A percentile compares a stretch with the other conserved stretches of the same genome.
These are phyloP conservation scores for Pipra filicauda DNA, from an alignment of 2,113 vertebrate species.

Conservation along the genomic window DNA sequence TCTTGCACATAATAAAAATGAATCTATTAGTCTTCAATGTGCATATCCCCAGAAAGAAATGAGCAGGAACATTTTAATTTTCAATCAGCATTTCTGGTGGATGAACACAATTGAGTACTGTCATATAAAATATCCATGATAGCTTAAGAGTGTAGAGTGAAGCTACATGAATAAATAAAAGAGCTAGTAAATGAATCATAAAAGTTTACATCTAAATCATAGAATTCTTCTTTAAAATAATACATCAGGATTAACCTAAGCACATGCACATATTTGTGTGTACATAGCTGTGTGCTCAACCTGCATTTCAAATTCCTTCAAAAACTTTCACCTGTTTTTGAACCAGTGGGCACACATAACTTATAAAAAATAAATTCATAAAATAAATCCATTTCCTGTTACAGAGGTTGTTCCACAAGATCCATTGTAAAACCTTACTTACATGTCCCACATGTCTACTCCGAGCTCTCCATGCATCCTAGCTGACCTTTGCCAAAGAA, in stretches of 20 bases:
- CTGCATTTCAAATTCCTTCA: not conserved
- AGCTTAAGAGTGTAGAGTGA: slow-evolving; percentile 18
- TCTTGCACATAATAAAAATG: not conserved
- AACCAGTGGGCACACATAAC: not conserved
- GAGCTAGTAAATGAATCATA: not conserved
- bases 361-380: not conserved
- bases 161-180: slow-evolving; percentile 9
- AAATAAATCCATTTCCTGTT: not conserved
- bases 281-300: not conserved
- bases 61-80: slow-evolving; percentile 41
- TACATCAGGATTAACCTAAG: not conserved
- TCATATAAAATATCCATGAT: slow-evolving; percentile 2
- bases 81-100: slow-evolving; percentile 46
- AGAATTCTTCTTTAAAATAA: not conserved
- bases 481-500: not conserved
- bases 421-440: not conserved
- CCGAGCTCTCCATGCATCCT: not conserved
- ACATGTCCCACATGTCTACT: not conserved
- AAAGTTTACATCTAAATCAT: not conserved
- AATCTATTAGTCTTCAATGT: slow-evolving; percentile 22
- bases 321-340: not conserved
- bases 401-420: not conserved
- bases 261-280: not conserved
- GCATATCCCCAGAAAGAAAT: slow-evolving; percentile 12
- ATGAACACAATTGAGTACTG: slow-evolving; percentile 36